Base-by-base conservation (phyloP, 1,140 invertebrate genomes). In the Zophobas morio region DNA sequence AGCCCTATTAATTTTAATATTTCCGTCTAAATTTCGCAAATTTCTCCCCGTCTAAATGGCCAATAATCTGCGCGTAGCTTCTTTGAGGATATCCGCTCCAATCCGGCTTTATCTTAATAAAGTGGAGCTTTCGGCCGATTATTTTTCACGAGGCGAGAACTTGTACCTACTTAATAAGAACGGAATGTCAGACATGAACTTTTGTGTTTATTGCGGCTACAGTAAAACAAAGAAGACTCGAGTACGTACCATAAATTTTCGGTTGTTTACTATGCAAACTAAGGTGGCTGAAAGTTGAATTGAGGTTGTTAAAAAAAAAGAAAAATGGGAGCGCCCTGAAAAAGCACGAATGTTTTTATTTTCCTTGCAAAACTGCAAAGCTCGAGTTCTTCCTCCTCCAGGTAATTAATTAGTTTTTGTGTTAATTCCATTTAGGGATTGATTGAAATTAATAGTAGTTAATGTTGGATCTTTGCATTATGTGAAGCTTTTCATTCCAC, bases 61-160 rank as follows among this genome's bases (percentile, higher is more conserved):
- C 56, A 60, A 60, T 60, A 60, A 60, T 60, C 56, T 60, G 2
- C 2, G 5, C 8, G 6, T 3, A 60, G 56, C 36, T 36, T 32
- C 56, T 60, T 39, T 60, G 56, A 35, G 36, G 37, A 60, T 8
- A 33, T 60, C 35, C 56, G 37, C 56, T n/a, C 56, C 34, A 39
- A 60, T 60, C 56, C 56, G 35, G 37, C 34, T 36, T 37, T 60
- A 60, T 60, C 56, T 60, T 60, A 60, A 60, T 60, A 60, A 60
- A 60, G 34, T 60, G 56, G 36, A 37, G 36, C 56, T 60, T 60
- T 60, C 37, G 34, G 34, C 1, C 56, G 56, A 60, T 60, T 60
- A 60, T 60, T 60, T 60, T 60, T 60, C 56, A 60, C 36, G 56
- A 36, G 34, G 56, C 56, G 37, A 33, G 56, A 60, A 60, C 34